Evolutionary conservation across 2,888 invertebrate genomes (phyloP), one percentile per base, ranked within the genome.

Genomic region (Xestia sexstrigata): DNA sequence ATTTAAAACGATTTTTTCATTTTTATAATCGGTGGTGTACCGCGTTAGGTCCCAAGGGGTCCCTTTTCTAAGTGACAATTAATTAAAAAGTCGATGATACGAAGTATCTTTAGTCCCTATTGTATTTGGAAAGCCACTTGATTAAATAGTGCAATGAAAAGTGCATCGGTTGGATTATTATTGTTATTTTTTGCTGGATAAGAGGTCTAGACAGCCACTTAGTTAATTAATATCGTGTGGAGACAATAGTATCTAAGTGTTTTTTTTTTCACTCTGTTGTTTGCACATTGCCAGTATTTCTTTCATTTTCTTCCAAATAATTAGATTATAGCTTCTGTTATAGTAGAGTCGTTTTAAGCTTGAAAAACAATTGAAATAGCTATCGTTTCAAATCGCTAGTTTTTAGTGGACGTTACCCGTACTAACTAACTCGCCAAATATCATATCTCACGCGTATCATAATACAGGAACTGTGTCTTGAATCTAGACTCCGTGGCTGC

Each of bases 191-290:
- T 55, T 26, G 78, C 20, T 13, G 39, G 9, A 11, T 58, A 39
- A 26, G 20, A 52, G n/a, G 70, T 76, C 79, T 76, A 76, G 76
- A 79, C 76, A 1, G 5, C 7, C 30, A 58, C 70, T 69, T 39
- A 11, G 11, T 42, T 79, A 30, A 76, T 79, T 79, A 47, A 58
- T 69, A 20, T 39, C 15, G 15, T 69, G 8, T 15, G 20, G 9
- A 78, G 52, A 39, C 13, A 6, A 39, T 23, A 39, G 26, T 20
- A 0, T 23, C 9, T 42, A 9, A 42, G n/a, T 42, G 42, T 39
- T 68, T 76, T 13, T 20, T 39, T 39, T 23, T 68, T 68, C 0
- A n/a, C 39, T 68, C 26, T 62, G 13, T 42, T 76, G 5, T 6
- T 47, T 30, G 30, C 49, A 60, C 17, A 8, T 75, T 39, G 8